Base-by-base conservation (phyloP, 2,888 invertebrate genomes). In the Drosophila hamatofila region DNA sequence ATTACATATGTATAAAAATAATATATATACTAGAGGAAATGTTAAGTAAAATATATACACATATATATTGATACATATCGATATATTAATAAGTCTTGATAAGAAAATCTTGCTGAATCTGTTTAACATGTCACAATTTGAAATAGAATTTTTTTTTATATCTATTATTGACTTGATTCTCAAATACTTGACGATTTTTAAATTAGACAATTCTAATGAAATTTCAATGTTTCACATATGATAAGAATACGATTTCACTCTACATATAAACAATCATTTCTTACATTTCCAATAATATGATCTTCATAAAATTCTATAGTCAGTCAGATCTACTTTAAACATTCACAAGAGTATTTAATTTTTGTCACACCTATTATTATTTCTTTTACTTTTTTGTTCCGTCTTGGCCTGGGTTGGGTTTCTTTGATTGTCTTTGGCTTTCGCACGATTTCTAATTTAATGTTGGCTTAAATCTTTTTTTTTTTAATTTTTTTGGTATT, bases 361-460 rank as follows among this genome's bases (percentile, higher is more conserved):
- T 55, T 46, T 42, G 33, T 46, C 18, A 14, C 18, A 6, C n/a
- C 25, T 11, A 27, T 55, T 46, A 35, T 35, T 41, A 49, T 44
- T 48, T 35, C 35, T 41, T 18, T 48, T 23, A 55, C 25, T 63
- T 56, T 66, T 60, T 66, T 57, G 7, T 59, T 42, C 21, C 5
- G 27, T 5, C 56, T 23, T 30, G 30, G 25, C 18, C 52, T 41
- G 58, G 46, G 25, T 49, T 54, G 52, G 37, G 52, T 42, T 56
- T 54, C 27, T 59, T 41, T 64, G 66, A 79, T 79, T 79, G 77
- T 79, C 77, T 78, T 67, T 58, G 42, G 35, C 67, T 75, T 81
- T 84, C 87, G 84, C 89, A 88, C 86, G 84, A 84, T 84, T 84
- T 84, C 84, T 88, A 86, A 78, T 73, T 78, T 81, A 64, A 68